Percentiles rank a stretch among this genome's conserved stretches.
Conservation (phyloP, 2,797 vertebrate genomes). For the Borostomias antarcticus region DNA sequence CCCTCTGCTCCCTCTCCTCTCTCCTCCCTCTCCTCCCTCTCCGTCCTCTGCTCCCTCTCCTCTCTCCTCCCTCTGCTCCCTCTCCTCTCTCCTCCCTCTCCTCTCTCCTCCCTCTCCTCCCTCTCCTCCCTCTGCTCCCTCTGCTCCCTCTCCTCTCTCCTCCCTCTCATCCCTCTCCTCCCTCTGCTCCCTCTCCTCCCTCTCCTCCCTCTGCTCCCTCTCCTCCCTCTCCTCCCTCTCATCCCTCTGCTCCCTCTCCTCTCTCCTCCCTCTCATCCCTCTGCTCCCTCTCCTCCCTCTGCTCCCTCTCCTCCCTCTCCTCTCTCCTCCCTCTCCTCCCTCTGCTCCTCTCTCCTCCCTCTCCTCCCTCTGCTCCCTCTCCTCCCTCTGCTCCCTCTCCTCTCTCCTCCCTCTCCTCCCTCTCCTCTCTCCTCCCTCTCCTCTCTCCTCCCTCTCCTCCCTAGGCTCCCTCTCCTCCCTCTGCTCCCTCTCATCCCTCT, state of each 20-base stretch:
- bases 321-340: not conserved
- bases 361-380: not conserved
- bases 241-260: not conserved
- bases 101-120: not conserved
- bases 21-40: no score
- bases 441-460: not conserved
- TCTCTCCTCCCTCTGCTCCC: no score
- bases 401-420: not conserved
- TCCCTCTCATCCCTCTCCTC: not conserved
- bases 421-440: slow-evolving; percentile 14
- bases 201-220: not conserved
- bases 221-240: not conserved
- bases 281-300: not conserved
- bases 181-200: not conserved
- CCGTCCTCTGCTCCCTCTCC: no score
- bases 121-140: no score
- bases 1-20: not conserved
- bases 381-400: not conserved
- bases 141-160: not conserved
- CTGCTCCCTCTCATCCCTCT: not conserved
- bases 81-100: not conserved
- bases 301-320: not conserved
- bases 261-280: not conserved
- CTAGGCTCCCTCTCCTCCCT: slow-evolving; percentile 2
- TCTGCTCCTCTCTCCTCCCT: not conserved